phyloP scores from a whole-genome alignment of 2,113 vertebrate genomes.

The Pteruthius melanotis region DNA sequence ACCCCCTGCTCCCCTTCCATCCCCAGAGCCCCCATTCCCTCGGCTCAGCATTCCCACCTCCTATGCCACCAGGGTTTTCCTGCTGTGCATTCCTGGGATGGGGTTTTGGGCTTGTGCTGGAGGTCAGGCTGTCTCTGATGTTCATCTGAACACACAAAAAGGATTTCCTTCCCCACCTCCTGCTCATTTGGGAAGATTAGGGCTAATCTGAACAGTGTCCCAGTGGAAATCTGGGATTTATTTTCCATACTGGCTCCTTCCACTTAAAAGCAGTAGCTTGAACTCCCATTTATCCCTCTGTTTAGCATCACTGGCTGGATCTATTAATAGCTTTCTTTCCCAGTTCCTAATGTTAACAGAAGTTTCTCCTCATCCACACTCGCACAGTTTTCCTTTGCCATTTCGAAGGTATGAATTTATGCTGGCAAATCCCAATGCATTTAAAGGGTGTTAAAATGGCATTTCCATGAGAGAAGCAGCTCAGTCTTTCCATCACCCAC shows the following conservation, averaged over 20 bases:
- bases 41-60: neutral
- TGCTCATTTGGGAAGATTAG: neutral
- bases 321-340: neutral
- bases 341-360: neutral
- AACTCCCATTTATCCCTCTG: neutral
- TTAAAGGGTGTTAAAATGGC: neutral
- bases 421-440: neutral
- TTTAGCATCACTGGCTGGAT: neutral
- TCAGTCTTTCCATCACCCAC: neutral
- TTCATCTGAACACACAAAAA: neutral
- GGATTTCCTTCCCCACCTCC: neutral
- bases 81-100: rapidly evolving
- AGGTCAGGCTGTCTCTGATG: neutral
- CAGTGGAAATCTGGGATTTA: neutral
- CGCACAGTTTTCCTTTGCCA: neutral
- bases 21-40: neutral
- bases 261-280: neutral
- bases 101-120: neutral
- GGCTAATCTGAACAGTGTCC: neutral
- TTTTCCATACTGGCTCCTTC: neutral
- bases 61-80: neutral
- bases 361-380: neutral
- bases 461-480: neutral
- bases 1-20: rapidly evolving
- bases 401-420: neutral